Base-by-base conservation (phyloP, 2,888 invertebrate genomes). In the Liposcelis brunnea region DNA sequence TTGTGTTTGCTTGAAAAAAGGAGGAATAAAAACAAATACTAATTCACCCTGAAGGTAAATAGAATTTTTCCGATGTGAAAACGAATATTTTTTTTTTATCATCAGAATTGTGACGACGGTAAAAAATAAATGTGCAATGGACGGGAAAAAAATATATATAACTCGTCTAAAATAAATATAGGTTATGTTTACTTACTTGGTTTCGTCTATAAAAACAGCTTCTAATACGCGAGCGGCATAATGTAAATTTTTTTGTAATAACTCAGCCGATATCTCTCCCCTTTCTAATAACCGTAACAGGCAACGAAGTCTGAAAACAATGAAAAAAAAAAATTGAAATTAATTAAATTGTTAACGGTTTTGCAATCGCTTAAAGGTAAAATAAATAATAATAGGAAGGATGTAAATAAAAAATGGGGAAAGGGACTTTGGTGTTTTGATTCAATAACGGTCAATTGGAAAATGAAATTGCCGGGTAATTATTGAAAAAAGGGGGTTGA, bases 191-290 rank as follows among this genome's bases (percentile, higher is more conserved):
- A 75, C 81, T 69, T 79, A 89, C 91, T 87, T 87, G 63, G 87
- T 83, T 66, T 91, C 90, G 63, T 91, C 91, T 61, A 86, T 80
- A 69, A 86, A 90, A 53, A 89, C 86, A 11, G 89, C 83, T 70
- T 93, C 91, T 52, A 93, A 73, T 38, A 93, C 91, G 59, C 82
- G 80, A 14, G 89, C 89, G 45, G 91, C 91, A 66, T 90, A 94
- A 58, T 89, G 84, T 54, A 94, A 71, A 68, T 94, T 93, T 64
- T 82, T 80, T 70, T 87, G 85, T 57, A 94, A 71, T 53, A 89
- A 79, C 63, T 89, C 87, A 54, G 81, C 79, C 31, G 86, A 79
- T 58, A 93, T 79, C 68, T 89, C 83, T 60, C 89, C 90, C 62
- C 76, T 72, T 61, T 85, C 81, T 59, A 91, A 72, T 64, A 87